A percentile compares a stretch with the other conserved stretches of the same genome.
Conservation (phyloP, 2,797 vertebrate genomes). For the Glossophaga mutica region DNA sequence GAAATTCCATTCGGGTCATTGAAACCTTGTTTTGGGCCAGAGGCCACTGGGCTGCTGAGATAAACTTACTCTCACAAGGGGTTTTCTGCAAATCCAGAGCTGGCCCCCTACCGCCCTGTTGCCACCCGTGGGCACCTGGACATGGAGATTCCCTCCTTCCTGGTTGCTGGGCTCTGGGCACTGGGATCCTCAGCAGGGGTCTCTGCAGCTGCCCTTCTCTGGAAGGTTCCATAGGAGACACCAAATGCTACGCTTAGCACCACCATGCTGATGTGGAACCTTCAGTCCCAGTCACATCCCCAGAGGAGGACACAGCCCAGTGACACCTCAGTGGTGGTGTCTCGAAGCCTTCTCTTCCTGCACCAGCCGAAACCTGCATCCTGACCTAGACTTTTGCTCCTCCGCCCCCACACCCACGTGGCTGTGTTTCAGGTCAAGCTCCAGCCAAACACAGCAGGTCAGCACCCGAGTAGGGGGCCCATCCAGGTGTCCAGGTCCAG, state of each 20-base stretch:
- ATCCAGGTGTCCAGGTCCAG: neutral
- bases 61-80: neutral
- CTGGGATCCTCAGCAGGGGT: too few species aligned
- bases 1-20: neutral
- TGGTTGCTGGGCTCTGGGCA: neutral
- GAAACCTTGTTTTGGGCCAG: neutral
- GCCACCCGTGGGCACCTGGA: neutral
- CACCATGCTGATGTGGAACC: neutral
- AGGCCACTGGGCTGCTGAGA: neutral
- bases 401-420: neutral
- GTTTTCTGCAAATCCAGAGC: neutral
- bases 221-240: neutral
- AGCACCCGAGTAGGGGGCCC: accelerated
- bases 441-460: neutral
- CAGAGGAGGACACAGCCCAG: neutral
- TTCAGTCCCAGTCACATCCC: accelerated
- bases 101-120: neutral
- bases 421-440: neutral
- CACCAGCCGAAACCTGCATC: accelerated
- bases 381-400: too few species aligned
- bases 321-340: too few species aligned
- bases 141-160: too few species aligned
- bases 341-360: accelerated
- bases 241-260: neutral
- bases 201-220: neutral